phyloP scores from a whole-genome alignment of 2,888 invertebrate species.

The Nomada goodeniana region DNA sequence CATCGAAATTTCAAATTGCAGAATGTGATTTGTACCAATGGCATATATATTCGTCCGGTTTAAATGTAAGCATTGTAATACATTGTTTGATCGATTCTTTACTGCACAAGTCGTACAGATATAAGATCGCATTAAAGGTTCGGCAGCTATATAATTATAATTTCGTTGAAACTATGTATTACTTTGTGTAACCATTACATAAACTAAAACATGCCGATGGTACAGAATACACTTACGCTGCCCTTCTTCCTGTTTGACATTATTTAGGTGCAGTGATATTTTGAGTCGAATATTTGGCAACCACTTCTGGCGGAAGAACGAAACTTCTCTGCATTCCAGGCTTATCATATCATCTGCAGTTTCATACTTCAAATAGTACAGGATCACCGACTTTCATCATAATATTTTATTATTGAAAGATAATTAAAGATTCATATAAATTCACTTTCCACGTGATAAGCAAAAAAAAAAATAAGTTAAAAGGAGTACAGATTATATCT shows the following conservation, averaged over 20 bases:
- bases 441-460: too few species aligned
- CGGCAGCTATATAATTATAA: too few species aligned
- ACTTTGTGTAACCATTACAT: not conserved
- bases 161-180: not conserved
- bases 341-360: slow-evolving; percentile 52
- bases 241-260: slow-evolving; percentile 37
- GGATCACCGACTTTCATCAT: not conserved
- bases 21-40: not conserved
- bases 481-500: too few species aligned
- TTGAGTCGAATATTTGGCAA: slow-evolving; percentile 65
- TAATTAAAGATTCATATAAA: not conserved
- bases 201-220: not conserved
- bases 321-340: slow-evolving; percentile 46
- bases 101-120: not conserved
- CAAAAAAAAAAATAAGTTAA: too few species aligned
- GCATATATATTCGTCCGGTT: too few species aligned
- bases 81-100: not conserved
- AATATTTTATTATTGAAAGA: not conserved
- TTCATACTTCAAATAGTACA: slow-evolving; percentile 34
- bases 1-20: not conserved
- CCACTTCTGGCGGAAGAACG: slow-evolving; percentile 45
- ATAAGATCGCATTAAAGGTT: too few species aligned
- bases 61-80: not conserved
- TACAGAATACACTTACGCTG: slow-evolving; percentile 11
- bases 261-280: slow-evolving; percentile 60